These are phyloP conservation scores for Ametastegia equiseti DNA, from an alignment of 2,888 invertebrate genomes.

Conservation along the genomic window DNA sequence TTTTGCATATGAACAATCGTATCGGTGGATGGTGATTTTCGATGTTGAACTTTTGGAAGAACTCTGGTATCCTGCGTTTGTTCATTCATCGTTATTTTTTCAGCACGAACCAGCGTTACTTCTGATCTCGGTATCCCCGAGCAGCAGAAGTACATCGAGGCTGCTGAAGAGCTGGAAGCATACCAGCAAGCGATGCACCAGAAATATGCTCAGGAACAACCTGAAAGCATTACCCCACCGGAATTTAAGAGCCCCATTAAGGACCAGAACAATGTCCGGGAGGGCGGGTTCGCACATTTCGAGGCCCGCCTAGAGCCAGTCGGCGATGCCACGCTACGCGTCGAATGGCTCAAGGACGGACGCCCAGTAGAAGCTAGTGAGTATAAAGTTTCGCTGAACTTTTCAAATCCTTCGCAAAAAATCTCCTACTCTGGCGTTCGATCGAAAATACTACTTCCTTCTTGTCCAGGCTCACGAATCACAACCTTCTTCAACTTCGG, in stretches of 20 bases:
- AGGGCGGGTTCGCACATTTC: slow-evolving; percentile 96
- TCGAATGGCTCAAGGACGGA: slow-evolving; percentile 96
- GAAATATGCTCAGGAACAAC: slow-evolving; percentile 88
- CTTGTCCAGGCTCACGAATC: slow-evolving; percentile 87
- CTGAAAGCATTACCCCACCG: slow-evolving; percentile 88
- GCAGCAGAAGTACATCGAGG: slow-evolving; percentile 93
- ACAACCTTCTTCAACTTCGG: slow-evolving; percentile 97
- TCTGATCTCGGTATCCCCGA: slow-evolving; percentile 93
- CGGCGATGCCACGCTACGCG: slow-evolving; percentile 92
- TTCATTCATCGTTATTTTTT: slow-evolving; percentile 2
- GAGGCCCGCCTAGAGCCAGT: slow-evolving; percentile 96
- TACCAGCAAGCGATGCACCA: slow-evolving; percentile 90
- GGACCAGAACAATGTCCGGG: slow-evolving; percentile 90
- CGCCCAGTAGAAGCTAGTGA: slow-evolving; percentile 91
- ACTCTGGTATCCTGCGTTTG: too few species aligned
- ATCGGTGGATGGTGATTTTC: not conserved
- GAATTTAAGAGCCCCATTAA: slow-evolving; percentile 94
- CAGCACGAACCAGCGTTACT: slow-evolving; percentile 88
- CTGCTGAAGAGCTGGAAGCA: slow-evolving; percentile 93
- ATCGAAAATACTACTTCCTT: not conserved
- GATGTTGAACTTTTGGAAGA: not conserved
- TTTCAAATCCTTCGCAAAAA: too few species aligned
- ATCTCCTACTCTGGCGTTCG: not conserved
- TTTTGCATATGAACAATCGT: not conserved
- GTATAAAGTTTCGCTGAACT: slow-evolving; percentile 58